Conservation (phyloP, 2,113 vertebrate genomes). For the Urocolius indicus region DNA sequence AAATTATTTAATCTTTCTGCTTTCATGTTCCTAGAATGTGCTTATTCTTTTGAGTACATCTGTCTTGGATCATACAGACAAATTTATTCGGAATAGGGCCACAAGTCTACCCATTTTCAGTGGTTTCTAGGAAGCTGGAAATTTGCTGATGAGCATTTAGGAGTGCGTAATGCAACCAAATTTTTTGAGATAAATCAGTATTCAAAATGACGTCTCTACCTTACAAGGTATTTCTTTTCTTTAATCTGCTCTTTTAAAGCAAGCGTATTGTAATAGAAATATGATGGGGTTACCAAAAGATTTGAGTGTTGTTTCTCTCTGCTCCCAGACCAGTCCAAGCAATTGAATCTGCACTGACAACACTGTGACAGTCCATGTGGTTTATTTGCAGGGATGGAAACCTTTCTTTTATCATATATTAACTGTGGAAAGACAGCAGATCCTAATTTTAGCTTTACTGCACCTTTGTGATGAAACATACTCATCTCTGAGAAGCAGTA, state of each 20-base stretch:
- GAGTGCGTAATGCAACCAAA: not conserved
- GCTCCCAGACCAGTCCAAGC: not conserved
- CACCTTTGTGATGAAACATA: not conserved
- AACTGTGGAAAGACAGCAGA: not conserved
- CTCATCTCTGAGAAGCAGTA: not conserved
- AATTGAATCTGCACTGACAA: slow-evolving; percentile 24
- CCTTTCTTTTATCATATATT: not conserved
- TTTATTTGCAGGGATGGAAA: not conserved
- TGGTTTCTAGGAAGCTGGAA: not conserved
- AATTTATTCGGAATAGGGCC: no score
- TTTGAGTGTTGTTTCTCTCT: not conserved
- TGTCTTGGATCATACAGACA: not conserved
- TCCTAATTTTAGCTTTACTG: not conserved
- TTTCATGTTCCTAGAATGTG: not conserved
- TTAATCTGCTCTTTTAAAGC: not conserved
- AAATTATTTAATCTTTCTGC: not conserved
- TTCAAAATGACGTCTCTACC: not conserved
- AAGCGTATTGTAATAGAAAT: not conserved
- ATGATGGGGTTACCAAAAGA: not conserved
- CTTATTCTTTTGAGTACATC: not conserved
- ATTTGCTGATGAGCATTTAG: not conserved
- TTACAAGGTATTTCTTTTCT: not conserved
- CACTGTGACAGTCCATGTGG: not conserved
- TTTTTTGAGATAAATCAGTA: not conserved
- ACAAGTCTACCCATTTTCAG: not conserved